Base-by-base conservation (phyloP, 2,888 invertebrate species). In the Orthosia gothica region DNA sequence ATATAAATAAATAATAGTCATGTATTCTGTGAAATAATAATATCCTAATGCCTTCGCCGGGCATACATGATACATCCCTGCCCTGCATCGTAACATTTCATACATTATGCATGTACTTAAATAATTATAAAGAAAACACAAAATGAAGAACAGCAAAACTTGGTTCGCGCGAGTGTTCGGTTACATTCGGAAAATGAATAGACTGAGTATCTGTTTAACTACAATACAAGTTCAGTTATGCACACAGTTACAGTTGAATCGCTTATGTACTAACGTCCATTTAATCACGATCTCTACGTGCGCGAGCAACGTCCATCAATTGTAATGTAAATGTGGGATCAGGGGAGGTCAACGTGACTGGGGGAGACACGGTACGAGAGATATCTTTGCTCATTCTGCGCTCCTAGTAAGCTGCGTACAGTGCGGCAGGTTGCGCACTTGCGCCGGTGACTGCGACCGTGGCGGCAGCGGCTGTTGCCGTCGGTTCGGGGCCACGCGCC, bases 381-480 rank as follows among this genome's bases (percentile, higher is more conserved):
- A 89, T 66, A 90, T 93, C 90, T 81, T 88, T n/a, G 66, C 7
- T 7, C 15, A 12, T 88, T 91, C 90, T 96, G 93, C 63, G 80
- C 79, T 89, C 95, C 95, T 96, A 91, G 95, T 96, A 95, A 83
- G 89, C 91, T 93, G 95, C 95, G 95, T 95, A 95, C 91, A 92
- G 88, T 91, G 93, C 89, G 93, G 93, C 93, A 91, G 92, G 93
- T 93, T 93, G 92, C 91, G 93, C 91, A 92, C 92, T 93, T 93
- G 92, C 91, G 93, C 91, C 79, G 83, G 87, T 82, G 78, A 85
- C 81, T 92, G 92, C 91, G 93, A 91, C 77, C 82, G 86, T 82
- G 81, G 87, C 79, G 75, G 82, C 74, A 79, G 86, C 86, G 82
- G 88, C 83, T 75, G 84, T 81, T 76, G 81, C 80, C 75, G 80